Base-by-base conservation (phyloP, 2,113 vertebrate genomes). In the Castor canadensis region DNA sequence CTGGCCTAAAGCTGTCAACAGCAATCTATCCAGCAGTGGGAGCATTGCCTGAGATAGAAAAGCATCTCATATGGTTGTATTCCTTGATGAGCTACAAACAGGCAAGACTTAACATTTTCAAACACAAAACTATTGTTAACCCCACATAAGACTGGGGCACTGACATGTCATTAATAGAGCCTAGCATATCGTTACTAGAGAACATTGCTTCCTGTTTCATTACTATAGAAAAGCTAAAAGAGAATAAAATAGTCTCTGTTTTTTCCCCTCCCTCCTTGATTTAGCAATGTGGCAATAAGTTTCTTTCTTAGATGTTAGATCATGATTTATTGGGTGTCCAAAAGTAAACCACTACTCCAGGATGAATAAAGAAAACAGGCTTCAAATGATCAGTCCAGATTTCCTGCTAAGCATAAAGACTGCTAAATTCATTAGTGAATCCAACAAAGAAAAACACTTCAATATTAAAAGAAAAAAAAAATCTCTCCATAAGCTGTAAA, bases 321-420 rank as follows among this genome's bases (percentile, higher is more conserved):
- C 86, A 71, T 98, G 98, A 99, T 99, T 99, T 98, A 99, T 98
- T 98, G 98, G 97, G 98, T 98, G 98, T 97, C 96, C 95, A 97
- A 98, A 98, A 97, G 97, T 90, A 98, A 98, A 98, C 96, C 93
- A 80, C 71, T 96, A 93, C 97, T 97, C 83, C 81, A 97, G 91
- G 97, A 98, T 97, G 97, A 96, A 96, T 97, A 98, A 98, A 98
- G 98, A 98, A 98, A 98, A 98, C 98, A 98, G 98, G 71, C 97
- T 96, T 98, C 95, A 98, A 98, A 98, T 98, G 93, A 97, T 98
- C 83, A 40, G 89, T 98, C 98, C 98, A 98, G 98, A 98, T 98
- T 98, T 98, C 98, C 98, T 98, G 97, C 86, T 97, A 97, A 97
- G 76, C 54, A 87, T 95, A 97, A 98, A 98, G 98, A 98, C 98